phyloP scores from a whole-genome alignment of 2,888 invertebrate species.

The Labia minor region DNA sequence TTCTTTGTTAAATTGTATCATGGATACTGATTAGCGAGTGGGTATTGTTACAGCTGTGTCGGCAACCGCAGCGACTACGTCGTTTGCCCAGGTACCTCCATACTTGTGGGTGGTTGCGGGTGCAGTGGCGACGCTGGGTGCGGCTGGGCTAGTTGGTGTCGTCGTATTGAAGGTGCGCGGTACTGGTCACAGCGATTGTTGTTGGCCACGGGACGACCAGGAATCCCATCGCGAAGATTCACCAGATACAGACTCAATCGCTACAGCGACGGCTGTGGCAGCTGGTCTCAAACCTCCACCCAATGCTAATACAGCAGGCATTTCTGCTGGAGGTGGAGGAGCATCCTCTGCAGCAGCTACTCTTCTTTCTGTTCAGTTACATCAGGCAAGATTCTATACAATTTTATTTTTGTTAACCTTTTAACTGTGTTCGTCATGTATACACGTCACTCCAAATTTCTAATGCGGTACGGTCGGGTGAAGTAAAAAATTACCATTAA shows the following conservation, averaged over 20 bases:
- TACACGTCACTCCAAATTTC: too few relatives aligned
- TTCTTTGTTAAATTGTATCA: too few relatives aligned
- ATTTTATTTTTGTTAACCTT: too few relatives aligned
- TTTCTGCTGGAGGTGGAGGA: conserved; percentile 16
- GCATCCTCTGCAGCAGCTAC: not conserved
- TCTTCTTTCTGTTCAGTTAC: not conserved
- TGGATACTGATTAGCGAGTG: too few relatives aligned
- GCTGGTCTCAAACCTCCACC: conserved; percentile 5
- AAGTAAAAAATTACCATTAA: too few relatives aligned
- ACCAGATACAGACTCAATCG: not conserved
- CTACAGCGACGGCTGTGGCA: not conserved
- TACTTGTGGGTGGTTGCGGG: conserved; percentile 24
- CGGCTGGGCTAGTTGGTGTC: conserved; percentile 20
- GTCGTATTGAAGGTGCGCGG: conserved; percentile 14
- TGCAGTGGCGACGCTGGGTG: conserved; percentile 21
- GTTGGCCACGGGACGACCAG: conserved; percentile 23
- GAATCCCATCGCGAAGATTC: not conserved
- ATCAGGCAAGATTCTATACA: not conserved
- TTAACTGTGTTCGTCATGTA: too few relatives aligned
- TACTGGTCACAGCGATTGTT: conserved; percentile 25
- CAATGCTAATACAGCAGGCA: conserved; percentile 18
- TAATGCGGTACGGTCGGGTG: too few relatives aligned
- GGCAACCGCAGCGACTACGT: conserved; percentile 19
- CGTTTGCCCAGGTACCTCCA: conserved; percentile 22
- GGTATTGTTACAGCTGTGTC: conserved; percentile 15